Base-by-base conservation (phyloP, 2,797 vertebrate genomes). In the Borostomias antarcticus region DNA sequence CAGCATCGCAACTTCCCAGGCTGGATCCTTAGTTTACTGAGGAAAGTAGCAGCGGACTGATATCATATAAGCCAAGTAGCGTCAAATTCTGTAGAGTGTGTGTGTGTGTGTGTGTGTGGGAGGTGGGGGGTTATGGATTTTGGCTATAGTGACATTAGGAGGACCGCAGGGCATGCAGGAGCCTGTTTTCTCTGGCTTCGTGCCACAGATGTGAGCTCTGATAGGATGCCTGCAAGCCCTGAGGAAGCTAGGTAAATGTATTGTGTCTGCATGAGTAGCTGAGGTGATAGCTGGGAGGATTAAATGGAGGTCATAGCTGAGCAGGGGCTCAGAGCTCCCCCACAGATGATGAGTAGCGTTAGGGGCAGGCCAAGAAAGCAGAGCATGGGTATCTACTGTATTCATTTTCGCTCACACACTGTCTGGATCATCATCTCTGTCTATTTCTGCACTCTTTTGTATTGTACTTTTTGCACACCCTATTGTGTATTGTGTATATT, bases 41-140 rank as follows among this genome's bases (percentile, higher is more conserved):
- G 48, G 70, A n/a, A 54, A 62, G 32, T 40, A 54, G 53, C 10
- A 1, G 11, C 9, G 8, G 40, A 61, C 48, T 28, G 29, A 47
- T 75, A 11, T n/a, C n/a, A n/a, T 45, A 43, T 6, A 26, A 58
- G 71, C 62, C 64, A 52, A 63, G 65, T 4, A 50, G 48, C 52
- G 53, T 71, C 58, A 73, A 71, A 68, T 33, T 45, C 51, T n/a
- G n/a, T n/a, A n/a, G n/a, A 70, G 53, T 25, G 47, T 37, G 59
- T 8, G 0, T 7, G n/a, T 73, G 51, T n/a, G 43, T 17, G 54
- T 15, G 56, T 9, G 8, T 13, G 3, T 2, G 53, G 28, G 53
- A 9, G 8, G 25, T 29, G 47, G 33, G n/a, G 13, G 43, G 3
- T 45, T 28, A 11, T 25, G 59, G 48, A 28, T 26, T n/a, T 5